Conservation (phyloP, 2,113 vertebrate genomes). For the Mus musculus region GRCm39 chr2:172837001-172837500, state of each 20-base stretch:
- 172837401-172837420: neutral
- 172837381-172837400: neutral
- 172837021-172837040: too few species aligned
- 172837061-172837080: too few species aligned
- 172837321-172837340: constrained; percentile 56
- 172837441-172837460: constrained; percentile 21
- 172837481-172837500: constrained; percentile 37
- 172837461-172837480: constrained; percentile 48
- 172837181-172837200: neutral
- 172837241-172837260: constrained; percentile 20
- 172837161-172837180: too few species aligned
- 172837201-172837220: constrained; percentile 28
- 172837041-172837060: too few species aligned
- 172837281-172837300: neutral
- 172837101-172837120: too few species aligned
- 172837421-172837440: constrained; percentile 8
- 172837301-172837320: constrained; percentile 24
- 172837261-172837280: constrained; percentile 24
- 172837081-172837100: too few species aligned
- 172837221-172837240: neutral
- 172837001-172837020: too few species aligned
- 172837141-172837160: too few species aligned
- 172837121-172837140: too few species aligned
- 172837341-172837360: neutral
- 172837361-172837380: neutral